phyloP scores from a whole-genome alignment of 2,888 invertebrate genomes.

The Drosophila subquinaria region DNA sequence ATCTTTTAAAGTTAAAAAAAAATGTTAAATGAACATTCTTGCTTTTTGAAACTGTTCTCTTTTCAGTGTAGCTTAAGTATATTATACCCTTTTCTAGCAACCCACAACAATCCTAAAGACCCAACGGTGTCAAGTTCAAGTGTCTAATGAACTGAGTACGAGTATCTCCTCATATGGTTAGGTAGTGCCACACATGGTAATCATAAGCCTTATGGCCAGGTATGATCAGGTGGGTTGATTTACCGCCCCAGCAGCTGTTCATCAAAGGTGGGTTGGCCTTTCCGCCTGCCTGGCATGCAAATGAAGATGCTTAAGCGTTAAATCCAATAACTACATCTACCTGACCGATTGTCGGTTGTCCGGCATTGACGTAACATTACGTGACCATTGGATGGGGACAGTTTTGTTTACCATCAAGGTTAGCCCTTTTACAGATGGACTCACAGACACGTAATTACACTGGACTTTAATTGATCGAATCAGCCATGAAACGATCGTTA shows the following conservation, averaged over 20 bases:
- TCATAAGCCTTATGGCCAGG: slow-evolving; percentile 25
- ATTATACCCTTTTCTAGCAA: neutral
- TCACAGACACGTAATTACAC: slow-evolving; percentile 46
- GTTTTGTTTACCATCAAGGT: slow-evolving; percentile 49
- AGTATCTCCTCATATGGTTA: neutral
- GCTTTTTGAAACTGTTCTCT: too few relatives aligned
- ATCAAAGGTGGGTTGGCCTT: slow-evolving; percentile 19
- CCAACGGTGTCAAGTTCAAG: slow-evolving; percentile 65
- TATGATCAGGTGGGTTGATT: slow-evolving; percentile 35
- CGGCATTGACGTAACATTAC: slow-evolving; percentile 72
- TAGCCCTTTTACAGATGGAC: slow-evolving; percentile 57
- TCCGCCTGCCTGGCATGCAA: slow-evolving; percentile 63
- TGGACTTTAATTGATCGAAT: slow-evolving; percentile 47
- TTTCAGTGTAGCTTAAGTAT: neutral
- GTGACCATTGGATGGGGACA: slow-evolving; percentile 49
- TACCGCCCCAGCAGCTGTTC: slow-evolving; percentile 23
- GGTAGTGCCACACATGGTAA: slow-evolving; percentile 40
- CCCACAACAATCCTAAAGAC: neutral
- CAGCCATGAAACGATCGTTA: slow-evolving; percentile 43
- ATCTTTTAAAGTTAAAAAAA: too few relatives aligned
- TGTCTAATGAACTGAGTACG: slow-evolving; percentile 34
- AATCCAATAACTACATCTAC: slow-evolving; percentile 15
- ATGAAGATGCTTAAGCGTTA: slow-evolving; percentile 56
- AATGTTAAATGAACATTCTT: too few relatives aligned
- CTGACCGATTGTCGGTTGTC: slow-evolving; percentile 4